A percentile compares a stretch with the other conserved stretches of the same genome.
These are phyloP conservation scores for Vanessa tameamea DNA, from an alignment of 1,140 invertebrate species.

Conservation along the genomic window DNA sequence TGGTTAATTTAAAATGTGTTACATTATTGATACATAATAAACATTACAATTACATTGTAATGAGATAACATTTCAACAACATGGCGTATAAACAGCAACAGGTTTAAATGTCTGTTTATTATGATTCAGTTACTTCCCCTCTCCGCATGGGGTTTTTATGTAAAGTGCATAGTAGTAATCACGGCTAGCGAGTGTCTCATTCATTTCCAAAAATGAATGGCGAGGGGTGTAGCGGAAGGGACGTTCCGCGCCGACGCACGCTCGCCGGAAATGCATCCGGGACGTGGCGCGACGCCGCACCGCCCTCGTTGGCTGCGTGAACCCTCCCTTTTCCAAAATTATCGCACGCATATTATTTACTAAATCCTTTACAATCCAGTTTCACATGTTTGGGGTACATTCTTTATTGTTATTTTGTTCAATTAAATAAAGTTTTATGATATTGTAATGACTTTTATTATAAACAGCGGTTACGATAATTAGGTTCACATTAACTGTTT, in stretches of 20 bases:
- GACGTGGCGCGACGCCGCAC: slow-evolving; percentile 66
- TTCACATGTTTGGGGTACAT: neutral
- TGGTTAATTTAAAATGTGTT: neutral
- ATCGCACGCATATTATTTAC: slow-evolving; percentile 23
- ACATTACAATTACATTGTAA: neutral
- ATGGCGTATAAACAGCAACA: neutral
- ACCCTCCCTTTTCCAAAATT: slow-evolving; percentile 46
- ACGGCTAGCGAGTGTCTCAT: slow-evolving; percentile 40
- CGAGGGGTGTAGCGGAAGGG: slow-evolving; percentile 71
- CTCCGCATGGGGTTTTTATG: neutral
- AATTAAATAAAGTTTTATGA: neutral
- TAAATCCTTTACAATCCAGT: slow-evolving; percentile 16
- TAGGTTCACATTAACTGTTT: neutral
- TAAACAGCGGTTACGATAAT: neutral
- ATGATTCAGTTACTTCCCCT: neutral
- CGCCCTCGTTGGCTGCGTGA: slow-evolving; percentile 45
- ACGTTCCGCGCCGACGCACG: slow-evolving; percentile 71
- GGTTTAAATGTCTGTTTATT: neutral
- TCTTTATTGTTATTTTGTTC: slow-evolving; percentile 10
- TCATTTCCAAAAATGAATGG: slow-evolving; percentile 55
- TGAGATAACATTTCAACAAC: neutral
- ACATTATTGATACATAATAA: neutral
- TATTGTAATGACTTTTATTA: neutral
- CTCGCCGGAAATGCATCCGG: slow-evolving; percentile 75
- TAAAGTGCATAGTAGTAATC: neutral